Evolutionary conservation across 2,888 invertebrate genomes (phyloP), one percentile per base, ranked within the genome.

Genomic region (Drosophila merina): DNA sequence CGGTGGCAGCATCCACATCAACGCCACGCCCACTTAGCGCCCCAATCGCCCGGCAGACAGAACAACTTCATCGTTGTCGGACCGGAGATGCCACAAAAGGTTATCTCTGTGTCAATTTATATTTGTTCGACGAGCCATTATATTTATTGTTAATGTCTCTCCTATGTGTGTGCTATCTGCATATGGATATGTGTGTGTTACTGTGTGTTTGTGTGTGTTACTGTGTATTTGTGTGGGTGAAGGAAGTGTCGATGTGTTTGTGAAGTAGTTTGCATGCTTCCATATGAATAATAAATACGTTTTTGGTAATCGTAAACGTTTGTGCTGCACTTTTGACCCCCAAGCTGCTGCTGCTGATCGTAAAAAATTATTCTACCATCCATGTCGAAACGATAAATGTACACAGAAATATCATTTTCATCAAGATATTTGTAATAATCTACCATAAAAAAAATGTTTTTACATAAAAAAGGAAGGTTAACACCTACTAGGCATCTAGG

Each of bases 281-380:
- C 87, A 75, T 76, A 86, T 82, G 85, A 84, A 82, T 82, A 87
- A 86, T 84, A 86, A 86, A 82, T 82, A 87, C 67, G 85, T 55
- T 64, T 36, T 71, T 73, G 67, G 72, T 84, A 81, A 82, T 82
- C 86, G 78, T 86, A 77, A 86, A 84, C 81, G 84, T 45, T 71
- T 70, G 38, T n/a, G 71, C 74, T 81, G 87, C 85, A 81, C 87
- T 84, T 84, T 76, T 81, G 84, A 87, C 87, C 78, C 60, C 57
- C 49, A n/a, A 63, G 69, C 55, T 58, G 78, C 55, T 58, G 78
- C 54, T 71, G 66, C 58, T 51, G 42, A 57, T 55, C 73, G 45
- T 58, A 72, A 66, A 72, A 72, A 72, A 72, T 72, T 50, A 64
- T 63, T 63, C 63, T 59, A 64, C 55, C 33, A 63, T 54, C 57